Base-by-base conservation (phyloP, 2,888 invertebrate genomes). In the Hipparchia sbordonii region DNA sequence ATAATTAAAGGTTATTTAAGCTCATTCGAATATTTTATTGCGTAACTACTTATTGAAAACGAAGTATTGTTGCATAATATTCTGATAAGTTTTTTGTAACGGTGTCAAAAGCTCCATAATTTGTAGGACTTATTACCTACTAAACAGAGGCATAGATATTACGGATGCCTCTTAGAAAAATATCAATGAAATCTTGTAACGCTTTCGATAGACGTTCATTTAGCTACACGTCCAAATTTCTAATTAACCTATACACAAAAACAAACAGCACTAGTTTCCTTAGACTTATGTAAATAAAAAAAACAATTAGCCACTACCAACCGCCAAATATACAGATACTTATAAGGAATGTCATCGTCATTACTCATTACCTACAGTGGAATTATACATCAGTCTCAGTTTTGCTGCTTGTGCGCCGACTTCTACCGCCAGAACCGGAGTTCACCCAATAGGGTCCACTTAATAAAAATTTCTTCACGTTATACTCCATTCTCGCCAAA, bases 401-500 rank as follows among this genome's bases (percentile, higher is more conserved):
- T 85, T 94, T 94, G 84, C 94, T 94, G 82, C 93, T 94, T 77
- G 94, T 94, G 81, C 93, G 90, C 12, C 94, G 89, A 81, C 91
- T 92, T 60, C 92, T 82, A 2, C 82, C 87, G 2, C 78, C 83
- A 0, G 88, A 82, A 13, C 80, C 86, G 1, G 89, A 84, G 73
- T 86, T 87, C 46, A 80, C 87, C 92, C 93, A 93, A 66, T 91
- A 89, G 23, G 92, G 90, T 2, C 94, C 94, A 72, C 96, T 96
- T 83, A 96, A 91, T 79, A 96, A 87, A 86, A 96, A 96, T 85
- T 96, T 95, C 87, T 96, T 96, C n/a, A 96, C 96, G 84, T 96
- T 96, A 82, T 96, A 96, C 84, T 96, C 96, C 96, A 96, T 96
- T 84, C 96, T 95, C 33, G 96, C 96, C 79, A 96, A 94, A 84